Conservation (phyloP, 1,140 invertebrate species). For the Oryctes rhinoceros region DNA sequence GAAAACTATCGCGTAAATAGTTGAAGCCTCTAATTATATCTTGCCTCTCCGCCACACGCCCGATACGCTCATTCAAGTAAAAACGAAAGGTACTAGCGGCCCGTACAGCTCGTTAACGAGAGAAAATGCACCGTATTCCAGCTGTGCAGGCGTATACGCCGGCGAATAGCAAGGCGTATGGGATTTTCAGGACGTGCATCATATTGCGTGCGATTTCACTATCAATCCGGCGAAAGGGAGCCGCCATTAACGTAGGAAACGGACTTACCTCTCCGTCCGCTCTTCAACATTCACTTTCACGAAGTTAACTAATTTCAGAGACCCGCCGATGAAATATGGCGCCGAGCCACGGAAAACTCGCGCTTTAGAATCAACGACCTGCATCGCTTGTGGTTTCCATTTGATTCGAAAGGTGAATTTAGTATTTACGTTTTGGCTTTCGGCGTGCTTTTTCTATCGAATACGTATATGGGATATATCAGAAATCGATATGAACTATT, state of each 20-base stretch:
- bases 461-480: no score
- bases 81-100: no score
- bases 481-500: no score
- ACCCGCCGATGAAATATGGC: conserved; percentile 24
- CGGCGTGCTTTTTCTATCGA: no score
- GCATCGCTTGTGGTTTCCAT: no score
- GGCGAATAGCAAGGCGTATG: neutral
- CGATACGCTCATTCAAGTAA: no score
- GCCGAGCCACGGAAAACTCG: conserved; percentile 2
- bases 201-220: conserved; percentile 35
- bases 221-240: conserved; percentile 32
- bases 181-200: conserved; percentile 23
- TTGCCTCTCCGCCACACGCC: no score
- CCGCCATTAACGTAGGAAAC: conserved; percentile 39
- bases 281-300: conserved; percentile 40
- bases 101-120: neutral
- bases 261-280: conserved; percentile 25
- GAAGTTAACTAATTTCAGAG: conserved; percentile 39
- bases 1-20: no score
- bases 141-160: neutral
- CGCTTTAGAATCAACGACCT: neutral
- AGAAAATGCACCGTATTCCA: neutral
- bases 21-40: no score
- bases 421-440: no score
- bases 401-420: no score